Evolutionary conservation across 37 sponge, comb jelly and placozoan species (phyloP).

Genomic region (Ephydatia muelleri): DNA sequence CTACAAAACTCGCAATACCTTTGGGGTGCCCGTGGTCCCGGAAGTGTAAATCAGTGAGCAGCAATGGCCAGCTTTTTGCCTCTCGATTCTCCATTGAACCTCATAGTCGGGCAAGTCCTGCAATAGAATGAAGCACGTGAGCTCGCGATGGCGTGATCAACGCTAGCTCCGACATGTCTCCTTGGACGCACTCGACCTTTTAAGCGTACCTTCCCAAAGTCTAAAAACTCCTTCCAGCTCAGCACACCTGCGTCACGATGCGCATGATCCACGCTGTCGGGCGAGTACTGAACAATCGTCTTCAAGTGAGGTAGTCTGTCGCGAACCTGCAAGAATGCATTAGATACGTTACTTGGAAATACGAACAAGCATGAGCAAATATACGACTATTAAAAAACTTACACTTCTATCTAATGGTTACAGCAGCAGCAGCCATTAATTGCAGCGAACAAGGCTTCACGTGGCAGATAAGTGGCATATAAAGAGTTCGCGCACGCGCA

Average conservation of each 20-base stretch:
- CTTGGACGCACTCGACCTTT: neutral
- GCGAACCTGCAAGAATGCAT: slow-evolving; percentile 60
- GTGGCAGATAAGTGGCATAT: too few relatives aligned
- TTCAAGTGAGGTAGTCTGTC: slow-evolving; percentile 73
- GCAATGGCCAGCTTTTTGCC: slow-evolving; percentile 85
- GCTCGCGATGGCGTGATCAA: neutral
- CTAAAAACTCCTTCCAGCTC: slow-evolving; percentile 74
- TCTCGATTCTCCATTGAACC: slow-evolving; percentile 83
- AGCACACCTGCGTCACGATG: slow-evolving; percentile 73
- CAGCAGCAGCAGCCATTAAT: too few relatives aligned
- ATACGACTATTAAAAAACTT: too few relatives aligned
- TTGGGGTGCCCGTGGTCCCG: slow-evolving; percentile 91
- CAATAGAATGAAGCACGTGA: neutral
- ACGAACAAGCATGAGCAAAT: too few relatives aligned
- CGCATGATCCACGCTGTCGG: slow-evolving; percentile 53
- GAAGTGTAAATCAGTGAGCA: slow-evolving; percentile 89
- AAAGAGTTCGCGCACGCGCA: too few relatives aligned
- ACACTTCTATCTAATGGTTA: too few relatives aligned
- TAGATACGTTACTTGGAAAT: neutral
- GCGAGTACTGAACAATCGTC: slow-evolving; percentile 83
- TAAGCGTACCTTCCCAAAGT: slow-evolving; percentile 61
- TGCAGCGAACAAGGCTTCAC: too few relatives aligned
- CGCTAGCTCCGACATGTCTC: neutral
- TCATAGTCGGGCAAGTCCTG: slow-evolving; percentile 87
- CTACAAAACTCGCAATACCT: slow-evolving; percentile 42